Evolutionary conservation across 2,113 vertebrate species (phyloP), one percentile per base, ranked within the genome.

Genomic region (Chaetura pelagica): DNA sequence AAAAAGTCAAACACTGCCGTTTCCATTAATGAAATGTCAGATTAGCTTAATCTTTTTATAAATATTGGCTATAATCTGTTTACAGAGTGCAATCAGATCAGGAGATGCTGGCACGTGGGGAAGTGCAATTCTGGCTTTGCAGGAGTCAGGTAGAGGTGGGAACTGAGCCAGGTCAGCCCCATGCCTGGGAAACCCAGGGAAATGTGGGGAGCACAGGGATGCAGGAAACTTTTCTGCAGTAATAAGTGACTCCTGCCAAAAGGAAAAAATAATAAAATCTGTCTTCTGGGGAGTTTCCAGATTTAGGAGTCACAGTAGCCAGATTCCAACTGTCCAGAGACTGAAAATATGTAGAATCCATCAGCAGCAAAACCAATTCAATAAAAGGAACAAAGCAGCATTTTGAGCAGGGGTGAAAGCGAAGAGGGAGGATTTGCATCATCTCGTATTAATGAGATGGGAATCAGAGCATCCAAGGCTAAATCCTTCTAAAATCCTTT

Each of bases 21-120:
- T 97, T 93, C 83, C 86, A 95, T 97, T 97, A 92, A 96, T 94
- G 96, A 97, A 96, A 94, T 95, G 94, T 91, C 95, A 96, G 96
- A 92, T 97, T 97, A 97, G 78, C 77, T 90, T 97, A 93, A 94
- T 97, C 94, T 91, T 89, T 96, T 90, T 87, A 93, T 96, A 97
- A 97, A 97, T 97, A 97, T 96, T 96, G 96, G 91, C 79, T 92
- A 83, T 86, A 88, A 87, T 88, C 81, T 96, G 75, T 91, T 96
- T 93, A 94, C 93, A 73, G 89, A 96, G 75, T 22, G 46, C 82
- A 89, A 88, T 79, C 93, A 82, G 73, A 73, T 93, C 89, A 71
- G 63, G 80, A 61, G 80, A 67, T 68, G 82, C 68, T 59, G 81
- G 35, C 12, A 9, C 1, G 24, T n/a, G 46, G 86, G 63, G 51